phyloP scores from a whole-genome alignment of 1,140 invertebrate species.

The Papilio xuthus region DNA sequence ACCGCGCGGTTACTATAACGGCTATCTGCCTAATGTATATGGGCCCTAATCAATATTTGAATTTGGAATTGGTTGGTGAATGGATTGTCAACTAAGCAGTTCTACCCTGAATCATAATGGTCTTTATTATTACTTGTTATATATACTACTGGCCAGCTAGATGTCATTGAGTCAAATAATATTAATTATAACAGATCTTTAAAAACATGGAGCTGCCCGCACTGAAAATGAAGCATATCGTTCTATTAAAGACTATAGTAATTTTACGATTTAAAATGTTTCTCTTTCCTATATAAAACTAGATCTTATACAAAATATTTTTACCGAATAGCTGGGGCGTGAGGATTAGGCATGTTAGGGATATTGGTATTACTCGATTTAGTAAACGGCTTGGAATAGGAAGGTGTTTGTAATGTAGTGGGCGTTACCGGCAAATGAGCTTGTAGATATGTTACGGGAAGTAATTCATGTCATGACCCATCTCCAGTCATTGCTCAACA shows the following conservation, averaged over 20 bases:
- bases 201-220: constrained; percentile 69
- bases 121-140: neutral
- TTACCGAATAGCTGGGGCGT: constrained; percentile 55
- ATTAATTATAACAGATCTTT: constrained; percentile 34
- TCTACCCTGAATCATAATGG: neutral
- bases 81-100: neutral
- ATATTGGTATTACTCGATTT: constrained; percentile 42
- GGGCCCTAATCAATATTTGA: neutral
- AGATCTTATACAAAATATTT: constrained; percentile 78
- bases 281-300: constrained; percentile 79
- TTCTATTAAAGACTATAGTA: constrained; percentile 76
- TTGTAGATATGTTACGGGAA: constrained; percentile 61
- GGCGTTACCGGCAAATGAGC: constrained; percentile 56
- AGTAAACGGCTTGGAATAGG: constrained; percentile 49
- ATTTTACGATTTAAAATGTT: constrained; percentile 72
- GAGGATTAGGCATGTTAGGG: constrained; percentile 49
- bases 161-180: neutral
- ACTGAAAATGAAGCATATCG: constrained; percentile 79
- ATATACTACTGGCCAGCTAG: neutral
- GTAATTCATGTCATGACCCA: constrained; percentile 20
- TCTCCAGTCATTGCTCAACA: constrained; percentile 45
- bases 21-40: neutral
- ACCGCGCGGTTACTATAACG: neutral
- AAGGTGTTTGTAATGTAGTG: constrained; percentile 55
- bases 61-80: constrained; percentile 30